Evolutionary conservation across 2,113 vertebrate genomes (phyloP).

Genomic region (Chelonoidis abingdonii): DNA sequence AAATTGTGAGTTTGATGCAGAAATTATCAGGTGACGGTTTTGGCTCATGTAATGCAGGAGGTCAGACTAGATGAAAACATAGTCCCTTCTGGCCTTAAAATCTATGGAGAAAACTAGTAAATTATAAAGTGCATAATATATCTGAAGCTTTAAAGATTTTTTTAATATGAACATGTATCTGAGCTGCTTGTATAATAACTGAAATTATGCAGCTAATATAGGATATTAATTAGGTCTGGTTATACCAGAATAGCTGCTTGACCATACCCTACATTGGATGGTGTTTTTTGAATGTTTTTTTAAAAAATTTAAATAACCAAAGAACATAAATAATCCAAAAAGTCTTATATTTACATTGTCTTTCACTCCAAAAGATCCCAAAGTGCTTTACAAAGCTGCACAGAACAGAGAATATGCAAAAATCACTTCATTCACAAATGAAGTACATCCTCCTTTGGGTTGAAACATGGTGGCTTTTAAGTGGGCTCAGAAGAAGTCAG

Average conservation of each 20-base stretch:
- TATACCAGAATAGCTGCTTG: background rate
- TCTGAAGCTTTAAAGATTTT: too few species aligned
- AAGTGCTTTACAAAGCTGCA: too few species aligned
- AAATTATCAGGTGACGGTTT: background rate
- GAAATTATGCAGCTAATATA: background rate
- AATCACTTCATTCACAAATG: too few species aligned
- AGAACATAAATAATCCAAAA: background rate
- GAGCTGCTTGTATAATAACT: background rate
- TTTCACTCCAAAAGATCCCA: too few species aligned
- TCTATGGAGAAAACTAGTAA: background rate
- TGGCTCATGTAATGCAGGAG: background rate
- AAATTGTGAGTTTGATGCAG: background rate
- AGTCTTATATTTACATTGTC: background rate
- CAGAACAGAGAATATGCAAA: too few species aligned
- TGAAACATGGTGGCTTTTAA: background rate
- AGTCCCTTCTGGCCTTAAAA: background rate
- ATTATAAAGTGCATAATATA: too few species aligned
- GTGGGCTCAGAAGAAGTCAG: background rate
- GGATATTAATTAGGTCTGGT: constrained; percentile 8
- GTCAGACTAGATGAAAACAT: background rate
- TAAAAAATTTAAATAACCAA: background rate
- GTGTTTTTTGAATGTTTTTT: background rate
- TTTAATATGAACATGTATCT: too few species aligned
- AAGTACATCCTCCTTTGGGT: background rate
- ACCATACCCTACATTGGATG: constrained; percentile 1